Conservation (phyloP, 2,113 vertebrate genomes). For the Calcarius ornatus region DNA sequence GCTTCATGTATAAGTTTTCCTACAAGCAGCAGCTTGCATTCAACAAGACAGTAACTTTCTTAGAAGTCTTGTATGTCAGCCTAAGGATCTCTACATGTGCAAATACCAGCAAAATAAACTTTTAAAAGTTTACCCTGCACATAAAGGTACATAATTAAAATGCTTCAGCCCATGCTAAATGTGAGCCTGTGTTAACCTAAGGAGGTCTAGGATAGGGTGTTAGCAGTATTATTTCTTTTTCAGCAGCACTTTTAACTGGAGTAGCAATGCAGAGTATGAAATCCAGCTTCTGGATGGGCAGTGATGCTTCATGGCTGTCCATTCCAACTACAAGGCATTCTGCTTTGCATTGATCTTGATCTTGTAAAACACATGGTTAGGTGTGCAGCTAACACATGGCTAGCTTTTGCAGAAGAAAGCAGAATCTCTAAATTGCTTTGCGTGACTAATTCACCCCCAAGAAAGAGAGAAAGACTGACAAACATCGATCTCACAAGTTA, state of each 20-base stretch:
- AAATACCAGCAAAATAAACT: neutral
- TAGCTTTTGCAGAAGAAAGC: neutral
- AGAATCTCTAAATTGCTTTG: neutral
- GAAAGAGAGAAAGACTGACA: neutral
- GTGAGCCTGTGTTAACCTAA: neutral
- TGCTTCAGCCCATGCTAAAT: neutral
- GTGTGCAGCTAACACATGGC: too few relatives aligned
- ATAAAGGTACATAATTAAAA: neutral
- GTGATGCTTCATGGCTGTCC: accelerated
- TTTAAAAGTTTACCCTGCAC: neutral
- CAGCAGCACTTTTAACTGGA: neutral
- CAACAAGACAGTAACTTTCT: neutral
- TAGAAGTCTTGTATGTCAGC: neutral
- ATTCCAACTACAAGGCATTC: neutral
- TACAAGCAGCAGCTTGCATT: neutral
- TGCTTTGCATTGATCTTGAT: neutral
- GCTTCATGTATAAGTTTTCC: neutral
- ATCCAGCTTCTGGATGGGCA: neutral
- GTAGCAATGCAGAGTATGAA: neutral
- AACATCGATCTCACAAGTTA: accelerated
- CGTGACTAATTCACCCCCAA: neutral
- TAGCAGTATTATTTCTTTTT: neutral
- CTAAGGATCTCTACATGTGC: neutral
- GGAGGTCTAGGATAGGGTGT: neutral
- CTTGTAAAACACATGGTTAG: neutral